Percentiles rank a stretch among this genome's conserved stretches.
These are phyloP conservation scores for Chelonia mydas DNA, from an alignment of 2,797 vertebrate genomes.

Conservation along the genomic window DNA sequence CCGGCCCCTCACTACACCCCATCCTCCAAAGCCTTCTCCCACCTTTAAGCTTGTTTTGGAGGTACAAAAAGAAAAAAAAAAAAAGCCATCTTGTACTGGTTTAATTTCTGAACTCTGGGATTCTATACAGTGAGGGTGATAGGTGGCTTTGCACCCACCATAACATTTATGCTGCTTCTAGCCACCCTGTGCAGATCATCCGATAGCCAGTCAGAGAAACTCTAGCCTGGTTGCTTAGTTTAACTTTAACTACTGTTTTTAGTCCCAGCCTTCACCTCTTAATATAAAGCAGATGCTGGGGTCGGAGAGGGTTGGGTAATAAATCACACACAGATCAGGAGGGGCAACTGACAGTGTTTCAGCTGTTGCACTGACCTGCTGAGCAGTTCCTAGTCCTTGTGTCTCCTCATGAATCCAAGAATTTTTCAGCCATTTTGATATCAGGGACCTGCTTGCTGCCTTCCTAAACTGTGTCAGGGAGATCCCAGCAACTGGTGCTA, in stretches of 20 bases:
- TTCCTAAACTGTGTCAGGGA: neutral
- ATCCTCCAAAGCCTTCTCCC: neutral
- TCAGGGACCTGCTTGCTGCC: neutral
- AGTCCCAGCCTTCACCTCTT: neutral
- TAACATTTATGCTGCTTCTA: neutral
- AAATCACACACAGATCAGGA: neutral
- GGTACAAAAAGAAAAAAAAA: neutral
- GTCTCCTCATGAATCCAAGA: neutral
- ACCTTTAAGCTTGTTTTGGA: neutral
- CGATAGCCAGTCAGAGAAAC: neutral
- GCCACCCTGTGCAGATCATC: neutral
- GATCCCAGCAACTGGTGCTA: neutral
- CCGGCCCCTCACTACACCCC: neutral
- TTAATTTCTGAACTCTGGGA: neutral
- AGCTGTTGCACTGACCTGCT: neutral
- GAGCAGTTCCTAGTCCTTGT: too few species aligned
- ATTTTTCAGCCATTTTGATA: neutral
- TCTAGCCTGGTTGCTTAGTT: neutral
- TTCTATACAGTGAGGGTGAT: neutral
- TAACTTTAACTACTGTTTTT: neutral
- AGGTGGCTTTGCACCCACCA: neutral
- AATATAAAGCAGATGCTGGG: neutral
- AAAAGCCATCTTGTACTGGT: neutral
- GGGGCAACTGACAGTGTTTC: neutral
- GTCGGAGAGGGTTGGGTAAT: neutral